These are phyloP conservation scores for Ptychodera flava DNA, from an alignment of 35 echinoderm and acorn worm species.

Conservation along the genomic window DNA sequence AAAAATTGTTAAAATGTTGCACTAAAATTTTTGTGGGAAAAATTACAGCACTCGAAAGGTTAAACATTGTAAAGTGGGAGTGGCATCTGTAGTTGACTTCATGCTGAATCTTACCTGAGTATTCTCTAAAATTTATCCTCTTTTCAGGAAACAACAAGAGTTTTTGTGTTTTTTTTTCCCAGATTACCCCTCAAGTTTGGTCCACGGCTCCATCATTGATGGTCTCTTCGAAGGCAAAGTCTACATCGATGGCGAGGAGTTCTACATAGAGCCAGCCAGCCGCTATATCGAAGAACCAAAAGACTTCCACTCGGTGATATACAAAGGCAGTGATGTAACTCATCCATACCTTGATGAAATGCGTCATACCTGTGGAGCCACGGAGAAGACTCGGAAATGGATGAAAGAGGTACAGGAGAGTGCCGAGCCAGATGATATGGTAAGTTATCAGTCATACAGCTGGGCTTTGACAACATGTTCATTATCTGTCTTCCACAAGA, in stretches of 20 bases:
- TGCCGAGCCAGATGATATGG: slow-evolving; percentile 24
- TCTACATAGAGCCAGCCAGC: slow-evolving; percentile 64
- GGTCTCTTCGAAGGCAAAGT: slow-evolving; percentile 70
- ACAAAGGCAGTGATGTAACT: slow-evolving; percentile 61
- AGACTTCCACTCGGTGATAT: slow-evolving; percentile 83
- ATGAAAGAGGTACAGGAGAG: slow-evolving; percentile 61
- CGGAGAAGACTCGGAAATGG: slow-evolving; percentile 28
- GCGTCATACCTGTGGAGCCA: slow-evolving; percentile 33
- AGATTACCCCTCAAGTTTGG: slow-evolving; percentile 72
- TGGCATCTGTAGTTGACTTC: background rate
- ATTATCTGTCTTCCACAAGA: too few species aligned
- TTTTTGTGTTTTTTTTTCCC: background rate
- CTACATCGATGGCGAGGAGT: slow-evolving; percentile 63
- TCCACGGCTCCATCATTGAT: slow-evolving; percentile 79
- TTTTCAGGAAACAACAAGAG: background rate
- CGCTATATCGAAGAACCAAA: slow-evolving; percentile 56
- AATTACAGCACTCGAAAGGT: too few species aligned
- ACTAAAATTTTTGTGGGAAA: too few species aligned
- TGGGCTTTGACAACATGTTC: background rate
- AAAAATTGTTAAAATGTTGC: too few species aligned
- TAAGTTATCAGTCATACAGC: background rate
- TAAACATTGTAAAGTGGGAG: background rate
- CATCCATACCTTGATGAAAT: slow-evolving; percentile 28
- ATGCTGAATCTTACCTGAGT: background rate
- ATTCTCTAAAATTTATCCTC: background rate